Evolutionary conservation across 2,888 invertebrate species (phyloP).

Genomic region (Ectobius pallidus): DNA sequence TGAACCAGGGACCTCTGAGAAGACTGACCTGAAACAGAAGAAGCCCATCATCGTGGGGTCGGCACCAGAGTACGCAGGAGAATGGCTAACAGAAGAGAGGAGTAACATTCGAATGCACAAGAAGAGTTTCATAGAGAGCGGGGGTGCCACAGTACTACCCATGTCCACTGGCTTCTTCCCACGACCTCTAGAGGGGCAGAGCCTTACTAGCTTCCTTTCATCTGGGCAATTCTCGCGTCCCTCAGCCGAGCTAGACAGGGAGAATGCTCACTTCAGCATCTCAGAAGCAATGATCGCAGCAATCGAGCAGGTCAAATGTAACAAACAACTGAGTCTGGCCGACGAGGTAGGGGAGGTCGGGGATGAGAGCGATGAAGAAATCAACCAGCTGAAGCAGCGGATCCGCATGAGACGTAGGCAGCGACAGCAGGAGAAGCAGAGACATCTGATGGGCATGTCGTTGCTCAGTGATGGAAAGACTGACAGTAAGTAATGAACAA

Average conservation of each 20-base stretch:
- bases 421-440: constrained; percentile 56
- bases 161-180: constrained; percentile 68
- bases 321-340: constrained; percentile 56
- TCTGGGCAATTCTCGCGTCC: constrained; percentile 71
- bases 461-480: constrained; percentile 58
- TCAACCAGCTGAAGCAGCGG: constrained; percentile 66
- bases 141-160: constrained; percentile 63
- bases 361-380: constrained; percentile 71
- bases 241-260: constrained; percentile 79
- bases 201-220: constrained; percentile 72
- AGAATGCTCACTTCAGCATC: constrained; percentile 86
- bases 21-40: not conserved
- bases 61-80: constrained; percentile 40
- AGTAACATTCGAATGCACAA: constrained; percentile 55
- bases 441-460: constrained; percentile 47
- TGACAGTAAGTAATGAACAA: constrained; percentile 58
- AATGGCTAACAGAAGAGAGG: constrained; percentile 44
- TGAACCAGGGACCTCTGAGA: not conserved
- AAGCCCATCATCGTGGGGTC: constrained; percentile 37
- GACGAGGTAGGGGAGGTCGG: constrained; percentile 55
- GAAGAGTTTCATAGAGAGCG: constrained; percentile 65
- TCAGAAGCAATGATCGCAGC: constrained; percentile 85
- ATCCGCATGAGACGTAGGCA: constrained; percentile 64
- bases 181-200: constrained; percentile 69
- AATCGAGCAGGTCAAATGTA: constrained; percentile 75